Evolutionary conservation across 2,888 invertebrate genomes (phyloP).

Genomic region (Oeneis ivallda): DNA sequence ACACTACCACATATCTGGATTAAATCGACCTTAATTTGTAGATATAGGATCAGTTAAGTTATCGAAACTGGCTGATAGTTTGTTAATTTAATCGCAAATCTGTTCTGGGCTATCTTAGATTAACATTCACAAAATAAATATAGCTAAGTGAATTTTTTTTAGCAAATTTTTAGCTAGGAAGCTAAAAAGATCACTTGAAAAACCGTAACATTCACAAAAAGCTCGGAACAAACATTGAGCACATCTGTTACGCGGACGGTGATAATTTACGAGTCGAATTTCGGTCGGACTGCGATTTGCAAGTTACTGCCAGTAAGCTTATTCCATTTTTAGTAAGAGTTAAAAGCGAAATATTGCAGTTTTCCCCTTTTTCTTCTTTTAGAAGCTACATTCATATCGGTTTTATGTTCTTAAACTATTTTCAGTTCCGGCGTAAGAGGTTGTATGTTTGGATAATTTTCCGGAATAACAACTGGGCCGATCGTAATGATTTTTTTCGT

Average conservation of each 20-base stretch:
- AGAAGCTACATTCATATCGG: background rate
- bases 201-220: conserved; percentile 38
- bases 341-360: conserved; percentile 10
- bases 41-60: background rate
- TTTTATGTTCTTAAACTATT: background rate
- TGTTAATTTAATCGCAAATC: background rate
- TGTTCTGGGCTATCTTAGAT: background rate
- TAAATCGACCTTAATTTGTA: no score
- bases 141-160: background rate
- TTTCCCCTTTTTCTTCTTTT: background rate
- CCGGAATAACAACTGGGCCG: no score
- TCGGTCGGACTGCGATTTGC: conserved; percentile 41
- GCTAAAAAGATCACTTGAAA: conserved; percentile 29
- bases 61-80: background rate
- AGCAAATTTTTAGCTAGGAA: conserved; percentile 13
- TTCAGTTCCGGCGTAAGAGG: background rate
- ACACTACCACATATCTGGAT: no score
- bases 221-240: conserved; percentile 53
- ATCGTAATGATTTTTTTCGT: no score
- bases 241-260: conserved; percentile 52
- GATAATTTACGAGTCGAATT: conserved; percentile 54
- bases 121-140: background rate
- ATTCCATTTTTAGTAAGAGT: conserved; percentile 22
- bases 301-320: conserved; percentile 31
- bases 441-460: no score